Evolutionary conservation across 64 coral and sea anemone species (phyloP).

Genomic region (Montipora efflorescens): DNA sequence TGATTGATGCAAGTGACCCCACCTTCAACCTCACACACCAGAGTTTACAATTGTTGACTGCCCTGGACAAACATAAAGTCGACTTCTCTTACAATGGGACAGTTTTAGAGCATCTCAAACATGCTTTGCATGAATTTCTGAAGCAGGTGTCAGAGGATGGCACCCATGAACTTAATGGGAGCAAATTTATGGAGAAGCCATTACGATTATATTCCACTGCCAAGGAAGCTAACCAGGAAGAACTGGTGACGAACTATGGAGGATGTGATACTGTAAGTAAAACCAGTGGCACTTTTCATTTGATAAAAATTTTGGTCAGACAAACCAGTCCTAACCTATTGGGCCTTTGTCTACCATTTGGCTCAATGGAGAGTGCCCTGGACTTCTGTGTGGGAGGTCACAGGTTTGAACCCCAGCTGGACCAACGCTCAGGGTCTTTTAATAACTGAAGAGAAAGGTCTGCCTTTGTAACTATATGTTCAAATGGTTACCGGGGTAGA

Average conservation of each 20-base stretch:
- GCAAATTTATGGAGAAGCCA: conserved; percentile 17
- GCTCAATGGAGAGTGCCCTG: too few species aligned
- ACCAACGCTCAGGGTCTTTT: too few species aligned
- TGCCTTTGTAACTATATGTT: too few species aligned
- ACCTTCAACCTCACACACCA: neutral
- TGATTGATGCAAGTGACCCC: neutral
- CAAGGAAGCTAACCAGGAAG: neutral
- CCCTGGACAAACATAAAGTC: neutral
- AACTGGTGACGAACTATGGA: neutral
- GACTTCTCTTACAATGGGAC: neutral
- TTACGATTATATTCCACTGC: neutral
- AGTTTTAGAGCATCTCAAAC: neutral
- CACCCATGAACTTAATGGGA: neutral
- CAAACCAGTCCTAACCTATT: too few species aligned
- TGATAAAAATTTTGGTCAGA: too few species aligned
- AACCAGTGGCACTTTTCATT: neutral
- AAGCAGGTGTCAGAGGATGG: neutral
- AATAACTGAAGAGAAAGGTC: too few species aligned
- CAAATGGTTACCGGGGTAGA: too few species aligned
- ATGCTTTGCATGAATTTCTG: conserved; percentile 10
- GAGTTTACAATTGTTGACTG: neutral
- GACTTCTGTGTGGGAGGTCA: too few species aligned
- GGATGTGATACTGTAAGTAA: neutral
- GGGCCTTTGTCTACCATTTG: too few species aligned
- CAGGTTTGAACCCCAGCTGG: too few species aligned